Percentiles rank a stretch among this genome's conserved stretches.
Conservation (phyloP, 2,113 vertebrate genomes). For the Myxocyprinus asiaticus region DNA sequence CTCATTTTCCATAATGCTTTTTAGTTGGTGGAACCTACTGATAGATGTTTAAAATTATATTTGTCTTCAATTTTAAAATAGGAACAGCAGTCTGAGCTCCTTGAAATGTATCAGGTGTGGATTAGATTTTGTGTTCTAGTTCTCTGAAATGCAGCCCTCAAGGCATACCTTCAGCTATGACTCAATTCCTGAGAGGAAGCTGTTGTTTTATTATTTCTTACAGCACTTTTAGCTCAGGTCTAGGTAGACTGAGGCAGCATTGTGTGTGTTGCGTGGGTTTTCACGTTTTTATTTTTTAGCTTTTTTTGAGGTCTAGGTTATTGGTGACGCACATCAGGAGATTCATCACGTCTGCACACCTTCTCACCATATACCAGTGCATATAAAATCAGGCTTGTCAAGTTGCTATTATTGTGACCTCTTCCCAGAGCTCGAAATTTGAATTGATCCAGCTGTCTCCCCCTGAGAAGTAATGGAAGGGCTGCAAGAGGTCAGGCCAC, state of each 20-base stretch:
- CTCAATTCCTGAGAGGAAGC: slow-evolving; percentile 25
- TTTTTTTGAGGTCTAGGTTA: slow-evolving; percentile 63
- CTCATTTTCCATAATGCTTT: not conserved
- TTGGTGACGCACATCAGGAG: slow-evolving; percentile 58
- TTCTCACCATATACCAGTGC: slow-evolving; percentile 35
- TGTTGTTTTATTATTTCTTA: slow-evolving; percentile 23
- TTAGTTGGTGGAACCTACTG: not conserved
- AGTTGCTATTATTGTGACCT: slow-evolving; percentile 46
- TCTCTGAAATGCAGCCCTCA: not conserved
- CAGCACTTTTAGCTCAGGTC: not conserved
- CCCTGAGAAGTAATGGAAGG: slow-evolving; percentile 16
- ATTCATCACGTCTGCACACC: slow-evolving; percentile 42
- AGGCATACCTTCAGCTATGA: slow-evolving; percentile 2
- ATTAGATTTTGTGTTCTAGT: slow-evolving; percentile 6
- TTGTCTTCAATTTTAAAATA: slow-evolving; percentile 4
- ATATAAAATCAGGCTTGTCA: slow-evolving; percentile 56
- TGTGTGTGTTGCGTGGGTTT: slow-evolving; percentile 37
- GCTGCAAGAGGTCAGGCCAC: slow-evolving; percentile 24
- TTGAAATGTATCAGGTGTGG: not conserved
- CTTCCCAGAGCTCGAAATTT: slow-evolving; percentile 21
- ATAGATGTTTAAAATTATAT: not conserved
- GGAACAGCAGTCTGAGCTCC: not conserved
- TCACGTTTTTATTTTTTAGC: slow-evolving; percentile 39
- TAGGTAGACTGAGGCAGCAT: not conserved
- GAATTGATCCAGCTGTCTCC: slow-evolving; percentile 27